phyloP scores from a whole-genome alignment of 2,888 invertebrate genomes.

The Agriopis marginaria region DNA sequence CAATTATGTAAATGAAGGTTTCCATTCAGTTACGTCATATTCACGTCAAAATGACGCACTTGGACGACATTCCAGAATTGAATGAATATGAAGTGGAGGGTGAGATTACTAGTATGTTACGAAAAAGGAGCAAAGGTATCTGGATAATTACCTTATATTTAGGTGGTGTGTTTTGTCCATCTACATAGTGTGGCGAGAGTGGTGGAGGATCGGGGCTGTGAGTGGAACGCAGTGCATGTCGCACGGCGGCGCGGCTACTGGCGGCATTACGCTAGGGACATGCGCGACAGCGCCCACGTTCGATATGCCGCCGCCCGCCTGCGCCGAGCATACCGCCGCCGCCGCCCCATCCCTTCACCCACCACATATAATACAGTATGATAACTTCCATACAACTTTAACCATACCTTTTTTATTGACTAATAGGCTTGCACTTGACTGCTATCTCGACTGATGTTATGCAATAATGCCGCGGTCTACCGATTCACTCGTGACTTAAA shows the following conservation, averaged over 20 bases:
- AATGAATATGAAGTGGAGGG: conserved; percentile 42
- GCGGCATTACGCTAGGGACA: conserved; percentile 54
- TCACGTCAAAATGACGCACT: conserved; percentile 67
- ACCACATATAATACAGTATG: not conserved
- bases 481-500: too few species aligned
- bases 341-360: conserved; percentile 6
- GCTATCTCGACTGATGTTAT: too few species aligned
- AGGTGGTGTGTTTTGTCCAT: conserved; percentile 49
- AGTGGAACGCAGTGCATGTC: conserved; percentile 66
- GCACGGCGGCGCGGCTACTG: conserved; percentile 57
- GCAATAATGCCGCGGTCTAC: too few species aligned
- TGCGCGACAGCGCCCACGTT: conserved; percentile 79
- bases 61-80: conserved; percentile 54
- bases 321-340: not conserved
- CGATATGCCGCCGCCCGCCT: conserved; percentile 61
- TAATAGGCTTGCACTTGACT: too few species aligned
- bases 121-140: not conserved
- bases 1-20: conserved; percentile 45
- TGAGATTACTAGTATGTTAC: not conserved
- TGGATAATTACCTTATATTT: conserved; percentile 63
- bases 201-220: conserved; percentile 41
- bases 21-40: conserved; percentile 65
- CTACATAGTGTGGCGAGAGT: conserved; percentile 59
- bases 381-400: not conserved
- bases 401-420: not conserved